These are phyloP conservation scores for Phenganax stokvisi DNA, from an alignment of 92 coral and sea anemone species.

Conservation along the genomic window DNA sequence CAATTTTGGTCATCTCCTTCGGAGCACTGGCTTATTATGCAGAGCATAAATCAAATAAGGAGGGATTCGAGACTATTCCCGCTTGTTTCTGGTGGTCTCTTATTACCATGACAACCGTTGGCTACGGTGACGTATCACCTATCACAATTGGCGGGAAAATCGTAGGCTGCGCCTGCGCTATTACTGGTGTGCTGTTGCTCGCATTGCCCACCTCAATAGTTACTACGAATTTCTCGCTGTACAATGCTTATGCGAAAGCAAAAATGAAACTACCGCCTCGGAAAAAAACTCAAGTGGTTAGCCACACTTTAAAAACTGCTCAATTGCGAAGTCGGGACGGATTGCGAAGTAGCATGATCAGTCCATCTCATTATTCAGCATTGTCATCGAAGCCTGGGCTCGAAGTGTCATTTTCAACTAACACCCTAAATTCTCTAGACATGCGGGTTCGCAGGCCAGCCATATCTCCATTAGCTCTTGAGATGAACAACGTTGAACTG, in stretches of 20 bases:
- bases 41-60: slow-evolving; percentile 60
- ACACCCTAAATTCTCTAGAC: neutral
- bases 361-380: slow-evolving; percentile 7
- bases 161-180: slow-evolving; percentile 67
- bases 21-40: slow-evolving; percentile 80
- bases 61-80: slow-evolving; percentile 79
- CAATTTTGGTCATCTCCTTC: slow-evolving; percentile 80
- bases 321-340: slow-evolving; percentile 52
- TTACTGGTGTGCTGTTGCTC: slow-evolving; percentile 68
- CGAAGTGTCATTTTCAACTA: neutral
- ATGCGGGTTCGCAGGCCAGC: slow-evolving; percentile 27
- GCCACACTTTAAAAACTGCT: slow-evolving; percentile 77
- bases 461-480: slow-evolving; percentile 21
- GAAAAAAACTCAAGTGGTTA: slow-evolving; percentile 72
- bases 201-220: slow-evolving; percentile 74
- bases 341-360: slow-evolving; percentile 19
- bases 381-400: neutral
- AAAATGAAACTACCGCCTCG: slow-evolving; percentile 74
- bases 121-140: slow-evolving; percentile 82
- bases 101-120: slow-evolving; percentile 99
- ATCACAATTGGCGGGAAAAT: slow-evolving; percentile 65
- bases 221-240: slow-evolving; percentile 68
- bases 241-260: slow-evolving; percentile 73
- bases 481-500: neutral
- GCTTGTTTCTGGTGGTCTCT: slow-evolving; percentile 98